Evolutionary conservation across 2,797 vertebrate genomes (phyloP).

Genomic region (Acomys russatus): DNA sequence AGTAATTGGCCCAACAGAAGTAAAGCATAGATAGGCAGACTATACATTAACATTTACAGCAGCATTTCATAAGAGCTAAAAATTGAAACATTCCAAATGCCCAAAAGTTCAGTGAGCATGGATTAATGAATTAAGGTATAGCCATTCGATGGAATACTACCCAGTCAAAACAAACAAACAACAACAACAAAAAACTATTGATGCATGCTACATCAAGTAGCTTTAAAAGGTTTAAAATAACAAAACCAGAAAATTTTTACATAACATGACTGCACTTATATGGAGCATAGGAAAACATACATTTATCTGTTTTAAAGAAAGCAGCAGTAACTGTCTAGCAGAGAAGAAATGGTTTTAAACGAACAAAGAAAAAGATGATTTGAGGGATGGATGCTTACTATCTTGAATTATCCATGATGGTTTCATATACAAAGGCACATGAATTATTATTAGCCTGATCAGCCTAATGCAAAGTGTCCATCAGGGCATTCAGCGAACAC

Average conservation of each 20-base stretch:
- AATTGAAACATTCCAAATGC: not conserved
- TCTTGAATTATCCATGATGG: not conserved
- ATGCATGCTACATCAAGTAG: not conserved
- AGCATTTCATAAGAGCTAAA: not conserved
- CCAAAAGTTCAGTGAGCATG: not conserved
- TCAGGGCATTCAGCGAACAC: not conserved
- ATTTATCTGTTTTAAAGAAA: not conserved
- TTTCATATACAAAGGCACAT: not conserved
- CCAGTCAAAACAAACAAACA: too few relatives aligned
- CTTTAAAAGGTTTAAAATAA: not conserved
- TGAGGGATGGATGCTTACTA: not conserved
- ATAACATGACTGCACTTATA: not conserved
- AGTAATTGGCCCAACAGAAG: not conserved
- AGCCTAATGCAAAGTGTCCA: not conserved
- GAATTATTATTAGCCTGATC: not conserved
- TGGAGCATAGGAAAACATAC: not conserved
- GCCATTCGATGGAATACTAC: not conserved
- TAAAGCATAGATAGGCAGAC: not conserved
- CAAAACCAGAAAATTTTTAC: not conserved
- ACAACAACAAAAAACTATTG: not conserved
- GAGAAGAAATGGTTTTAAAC: not conserved
- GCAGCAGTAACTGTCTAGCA: not conserved
- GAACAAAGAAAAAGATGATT: not conserved
- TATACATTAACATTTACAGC: not conserved
- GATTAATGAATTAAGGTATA: not conserved